phyloP scores from a whole-genome alignment of 2,888 invertebrate genomes.

The Dione juno region DNA sequence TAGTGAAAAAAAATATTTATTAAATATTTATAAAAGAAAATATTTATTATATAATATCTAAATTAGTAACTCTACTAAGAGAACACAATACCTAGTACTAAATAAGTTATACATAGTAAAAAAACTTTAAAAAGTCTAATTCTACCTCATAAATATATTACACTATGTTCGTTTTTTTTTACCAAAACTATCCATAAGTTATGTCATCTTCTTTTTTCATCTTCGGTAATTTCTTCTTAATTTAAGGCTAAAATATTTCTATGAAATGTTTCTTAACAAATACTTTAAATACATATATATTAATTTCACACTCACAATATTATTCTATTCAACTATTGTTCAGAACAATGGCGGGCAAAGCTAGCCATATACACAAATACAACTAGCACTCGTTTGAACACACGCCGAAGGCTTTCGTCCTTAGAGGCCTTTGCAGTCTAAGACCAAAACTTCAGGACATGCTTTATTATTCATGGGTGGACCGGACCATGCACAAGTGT shows the following conservation, averaged over 20 bases:
- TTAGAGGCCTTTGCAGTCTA: constrained; percentile 35
- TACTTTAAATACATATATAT: constrained; percentile 2
- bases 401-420: constrained; percentile 33
- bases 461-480: constrained; percentile 34
- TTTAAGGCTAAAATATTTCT: not conserved
- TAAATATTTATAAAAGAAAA: too few relatives aligned
- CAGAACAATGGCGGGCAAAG: constrained; percentile 16
- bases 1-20: not conserved
- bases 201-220: not conserved
- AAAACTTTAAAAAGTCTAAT: not conserved
- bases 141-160: not conserved
- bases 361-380: constrained; percentile 33
- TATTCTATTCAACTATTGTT: constrained; percentile 21
- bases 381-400: constrained; percentile 38
- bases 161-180: not conserved
- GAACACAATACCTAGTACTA: too few relatives aligned
- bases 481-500: constrained; percentile 38
- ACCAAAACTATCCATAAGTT: not conserved
- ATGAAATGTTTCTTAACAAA: not conserved
- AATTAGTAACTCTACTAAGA: too few relatives aligned
- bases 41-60: too few relatives aligned
- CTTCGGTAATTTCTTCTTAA: not conserved
- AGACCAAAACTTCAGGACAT: constrained; percentile 37
- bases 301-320: constrained; percentile 9
- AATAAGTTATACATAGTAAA: not conserved